These are phyloP conservation scores for Bursaphelenchus okinawaensis DNA, from an alignment of 2,888 invertebrate species.

Conservation along the genomic window DNA sequence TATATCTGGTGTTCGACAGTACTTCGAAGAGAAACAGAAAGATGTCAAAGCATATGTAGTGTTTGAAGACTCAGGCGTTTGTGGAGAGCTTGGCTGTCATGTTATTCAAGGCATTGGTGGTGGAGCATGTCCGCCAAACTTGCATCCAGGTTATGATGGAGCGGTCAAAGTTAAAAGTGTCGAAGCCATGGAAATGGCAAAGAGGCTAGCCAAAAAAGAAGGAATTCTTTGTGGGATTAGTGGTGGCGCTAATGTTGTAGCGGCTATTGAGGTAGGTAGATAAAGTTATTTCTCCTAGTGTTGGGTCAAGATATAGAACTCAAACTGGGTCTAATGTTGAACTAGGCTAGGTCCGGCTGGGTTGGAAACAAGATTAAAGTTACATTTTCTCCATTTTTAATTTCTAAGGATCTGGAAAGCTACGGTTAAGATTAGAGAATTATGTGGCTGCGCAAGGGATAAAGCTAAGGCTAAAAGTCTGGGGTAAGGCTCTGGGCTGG, in stretches of 20 bases:
- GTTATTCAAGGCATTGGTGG: conserved; percentile 40
- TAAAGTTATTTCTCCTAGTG: too few species aligned
- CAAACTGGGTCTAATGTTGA: too few species aligned
- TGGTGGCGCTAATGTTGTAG: conserved; percentile 41
- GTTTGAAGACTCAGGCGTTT: conserved; percentile 41
- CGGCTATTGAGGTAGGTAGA: conserved; percentile 35
- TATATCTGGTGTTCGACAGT: conserved; percentile 42
- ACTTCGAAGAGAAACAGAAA: conserved; percentile 45
- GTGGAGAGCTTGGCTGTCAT: conserved; percentile 38
- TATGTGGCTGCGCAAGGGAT: too few species aligned
- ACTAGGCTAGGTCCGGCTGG: too few species aligned
- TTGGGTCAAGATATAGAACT: too few species aligned
- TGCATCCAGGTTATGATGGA: conserved; percentile 35
- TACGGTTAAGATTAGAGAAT: too few species aligned
- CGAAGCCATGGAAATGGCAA: conserved; percentile 39
- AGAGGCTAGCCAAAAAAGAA: conserved; percentile 42
- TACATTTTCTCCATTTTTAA: too few species aligned
- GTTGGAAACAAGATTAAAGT: too few species aligned
- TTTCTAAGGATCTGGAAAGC: too few species aligned
- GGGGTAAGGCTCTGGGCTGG: too few species aligned
- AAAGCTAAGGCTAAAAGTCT: too few species aligned
- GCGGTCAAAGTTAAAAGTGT: conserved; percentile 25
- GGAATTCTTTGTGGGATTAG: conserved; percentile 40
- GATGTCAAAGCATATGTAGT: conserved; percentile 35
- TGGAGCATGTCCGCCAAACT: conserved; percentile 39